A percentile compares a stretch with the other conserved stretches of the same genome.
Evolutionary conservation across 1,140 invertebrate genomes (phyloP).

Genomic region (Thaumatotibia leucotreta): DNA sequence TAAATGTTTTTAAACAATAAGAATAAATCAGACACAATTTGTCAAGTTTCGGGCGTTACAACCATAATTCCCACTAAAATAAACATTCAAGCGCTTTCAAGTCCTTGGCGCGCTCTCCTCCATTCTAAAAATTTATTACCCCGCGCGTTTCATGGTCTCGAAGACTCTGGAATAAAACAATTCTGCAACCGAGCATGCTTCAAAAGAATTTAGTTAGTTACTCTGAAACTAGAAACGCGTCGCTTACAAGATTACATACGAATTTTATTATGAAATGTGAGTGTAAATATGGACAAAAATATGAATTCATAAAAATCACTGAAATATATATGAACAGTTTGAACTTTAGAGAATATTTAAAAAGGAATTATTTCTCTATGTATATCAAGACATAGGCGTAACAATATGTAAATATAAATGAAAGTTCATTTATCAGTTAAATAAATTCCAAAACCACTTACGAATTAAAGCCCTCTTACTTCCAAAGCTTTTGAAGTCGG

Average conservation of each 20-base stretch:
- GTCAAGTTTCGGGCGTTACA: background rate
- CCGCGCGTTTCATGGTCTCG: background rate
- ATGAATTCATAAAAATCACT: too few relatives aligned
- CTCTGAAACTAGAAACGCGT: background rate
- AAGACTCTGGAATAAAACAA: background rate
- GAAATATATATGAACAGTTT: too few relatives aligned
- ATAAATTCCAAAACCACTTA: too few relatives aligned
- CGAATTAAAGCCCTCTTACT: too few relatives aligned
- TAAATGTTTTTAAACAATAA: background rate
- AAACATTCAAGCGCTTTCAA: background rate
- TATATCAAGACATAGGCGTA: too few relatives aligned
- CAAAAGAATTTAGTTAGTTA: background rate
- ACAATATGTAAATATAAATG: too few relatives aligned
- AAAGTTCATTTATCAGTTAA: too few relatives aligned
- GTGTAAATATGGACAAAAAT: too few relatives aligned
- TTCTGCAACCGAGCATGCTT: background rate
- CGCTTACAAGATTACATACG: background rate
- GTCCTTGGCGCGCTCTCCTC: constrained; percentile 5
- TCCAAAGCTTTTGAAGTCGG: too few relatives aligned
- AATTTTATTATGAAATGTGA: background rate
- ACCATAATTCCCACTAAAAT: constrained; percentile 5
- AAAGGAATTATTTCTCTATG: too few relatives aligned
- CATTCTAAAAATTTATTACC: background rate
- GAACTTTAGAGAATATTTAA: too few relatives aligned
- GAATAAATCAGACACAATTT: background rate